phyloP scores from a whole-genome alignment of 2,888 invertebrate species.

The Diarsia mendica region DNA sequence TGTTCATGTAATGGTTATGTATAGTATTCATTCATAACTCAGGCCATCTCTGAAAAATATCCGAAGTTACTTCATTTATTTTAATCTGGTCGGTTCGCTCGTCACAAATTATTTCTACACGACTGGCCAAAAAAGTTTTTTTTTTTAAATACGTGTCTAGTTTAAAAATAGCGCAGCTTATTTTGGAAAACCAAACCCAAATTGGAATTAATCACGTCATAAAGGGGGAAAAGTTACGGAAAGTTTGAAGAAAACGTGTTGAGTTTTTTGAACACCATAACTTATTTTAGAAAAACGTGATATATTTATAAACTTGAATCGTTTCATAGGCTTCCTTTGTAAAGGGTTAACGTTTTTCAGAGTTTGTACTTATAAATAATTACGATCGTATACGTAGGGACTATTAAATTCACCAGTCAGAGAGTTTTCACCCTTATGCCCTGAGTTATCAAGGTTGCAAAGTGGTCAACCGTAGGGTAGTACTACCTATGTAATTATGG shows the following conservation, averaged over 20 bases:
- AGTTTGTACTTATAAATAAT: conserved; percentile 4
- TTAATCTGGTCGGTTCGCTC: background rate
- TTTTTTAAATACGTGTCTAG: background rate
- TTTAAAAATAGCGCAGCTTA: background rate
- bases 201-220: background rate
- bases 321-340: conserved; percentile 14
- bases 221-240: background rate
- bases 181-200: background rate
- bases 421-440: no score
- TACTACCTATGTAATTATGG: background rate
- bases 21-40: background rate
- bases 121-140: no score
- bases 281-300: background rate
- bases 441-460: background rate
- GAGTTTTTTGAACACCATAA: background rate
- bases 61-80: background rate
- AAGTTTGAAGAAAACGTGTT: background rate
- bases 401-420: no score
- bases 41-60: background rate
- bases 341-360: conserved; percentile 17
- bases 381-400: background rate
- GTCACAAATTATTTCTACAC: background rate
- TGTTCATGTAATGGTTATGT: no score
- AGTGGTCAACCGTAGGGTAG: background rate
- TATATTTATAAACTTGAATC: background rate